Evolutionary conservation across 2,797 vertebrate species (phyloP), one percentile per base, ranked within the genome.

Genomic region (Hypotaenidia okinawae): DNA sequence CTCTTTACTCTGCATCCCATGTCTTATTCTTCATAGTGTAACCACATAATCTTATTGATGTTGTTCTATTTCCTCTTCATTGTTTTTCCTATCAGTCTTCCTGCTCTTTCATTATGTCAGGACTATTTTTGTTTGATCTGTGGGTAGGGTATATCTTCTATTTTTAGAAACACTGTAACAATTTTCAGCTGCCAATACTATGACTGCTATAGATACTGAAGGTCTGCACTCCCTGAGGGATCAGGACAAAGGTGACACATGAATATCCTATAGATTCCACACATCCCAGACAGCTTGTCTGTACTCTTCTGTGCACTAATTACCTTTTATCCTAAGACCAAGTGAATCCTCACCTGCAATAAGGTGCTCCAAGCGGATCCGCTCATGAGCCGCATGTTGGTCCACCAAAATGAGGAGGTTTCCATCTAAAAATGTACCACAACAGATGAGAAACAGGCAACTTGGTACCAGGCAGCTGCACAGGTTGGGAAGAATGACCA

Each of bases 361-460:
- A 47, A 99, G 98, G 92, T 98, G 98, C 97, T 99, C 99, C 87
- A 99, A 96, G 39, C 99, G 99, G 69, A 99, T 97, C 62, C 99
- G 98, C 97, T 99, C 99, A 11, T 99, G 99, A 68, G 99, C 99
- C 78, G 99, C 99, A 16, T 99, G 99, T 90, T 99, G 99, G 96
- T 99, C 99, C 88, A 99, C 99, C 90, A 99, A 96, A 82, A 99
- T 98, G 55, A 99, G 94, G n/a, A 99, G 98, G 95, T 99, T 99
- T 95, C 98, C 99, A 98, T 96, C 98, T 98, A 82, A 67, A 91
- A 96, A 96, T 57, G 52, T 35, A 61, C 55, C 57, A 89, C 76
- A 91, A 70, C 15, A 81, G 22, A 75, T 33, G 24, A 92, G 35
- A 86, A 82, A 66, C 4, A 59, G 57, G 58, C 59, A 92, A 21